Base-by-base conservation (phyloP, 2,113 vertebrate genomes). In the Amblyopsis rosae region DNA sequence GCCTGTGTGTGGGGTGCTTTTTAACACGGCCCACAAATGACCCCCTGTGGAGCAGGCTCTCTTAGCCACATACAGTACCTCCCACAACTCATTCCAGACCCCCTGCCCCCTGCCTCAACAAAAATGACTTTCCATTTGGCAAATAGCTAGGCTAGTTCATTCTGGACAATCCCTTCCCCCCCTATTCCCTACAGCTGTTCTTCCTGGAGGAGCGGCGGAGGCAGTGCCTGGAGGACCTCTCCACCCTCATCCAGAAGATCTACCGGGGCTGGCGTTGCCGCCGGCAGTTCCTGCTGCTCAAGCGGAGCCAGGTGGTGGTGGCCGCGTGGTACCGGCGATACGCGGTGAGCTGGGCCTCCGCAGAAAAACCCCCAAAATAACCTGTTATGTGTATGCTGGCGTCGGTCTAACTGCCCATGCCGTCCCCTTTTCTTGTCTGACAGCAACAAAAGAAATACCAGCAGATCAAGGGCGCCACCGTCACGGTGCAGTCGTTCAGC, bases 381-480 rank as follows among this genome's bases (percentile, higher is more conserved):
- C 19, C n/a, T 26, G 10, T 8, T 12, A n/a, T 17, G 3, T n/a
- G 15, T 16, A 10, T 3, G 6, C 16, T 15, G 12, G 49, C 46
- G 60, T 3, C 48, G 60, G 32, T 26, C 41, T 16, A 6, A 9
- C 82, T 80, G 3, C 17, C 17, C 3, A 46, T 47, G 7, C 0
- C 55, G 7, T 46, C 45, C 6, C 6, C 1, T 53, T 67, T 62
- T 66, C 10, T 7, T 32, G 4, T 62, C 12, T 79, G 53, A 9
- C 87, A 99, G 98, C 97, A 99, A 97, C 93, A 96, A 82, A 96
- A 96, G 73, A 95, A 93, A 61, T 99, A 98, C 77, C 91, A 93
- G 80, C 89, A 88, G 86, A 95, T 93, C 74, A 98, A 96, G 91
- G 93, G 91, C 11, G 93, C 96, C 0, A 87, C 96, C 76, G 79